phyloP scores from a whole-genome alignment of 2,113 vertebrate genomes.

The Rattus rattus region DNA sequence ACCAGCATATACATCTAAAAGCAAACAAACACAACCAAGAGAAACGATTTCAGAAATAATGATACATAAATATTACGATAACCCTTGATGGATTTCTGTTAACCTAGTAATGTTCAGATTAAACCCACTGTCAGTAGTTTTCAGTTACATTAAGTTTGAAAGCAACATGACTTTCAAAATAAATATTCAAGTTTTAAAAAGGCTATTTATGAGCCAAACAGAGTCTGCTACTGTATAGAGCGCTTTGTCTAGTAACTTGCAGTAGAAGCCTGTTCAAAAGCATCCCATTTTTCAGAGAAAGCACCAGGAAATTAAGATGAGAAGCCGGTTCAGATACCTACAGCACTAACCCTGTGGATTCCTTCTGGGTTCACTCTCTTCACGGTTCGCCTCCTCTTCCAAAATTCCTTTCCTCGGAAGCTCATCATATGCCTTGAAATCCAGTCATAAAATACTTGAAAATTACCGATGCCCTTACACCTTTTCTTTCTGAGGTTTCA shows the following conservation, averaged over 20 bases:
- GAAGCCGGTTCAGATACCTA: conserved; percentile 88
- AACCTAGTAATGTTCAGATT: not conserved
- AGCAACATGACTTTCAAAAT: not conserved
- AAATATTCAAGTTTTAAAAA: not conserved
- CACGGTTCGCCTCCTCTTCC: conserved; percentile 90
- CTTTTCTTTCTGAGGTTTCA: conserved; percentile 74
- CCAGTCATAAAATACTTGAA: conserved; percentile 68
- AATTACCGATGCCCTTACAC: conserved; percentile 63
- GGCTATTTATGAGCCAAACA: not conserved
- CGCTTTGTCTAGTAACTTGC: not conserved
- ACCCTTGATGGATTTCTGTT: not conserved
- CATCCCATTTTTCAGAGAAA: not conserved
- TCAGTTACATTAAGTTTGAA: not conserved
- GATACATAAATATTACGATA: not conserved
- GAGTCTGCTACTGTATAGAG: not conserved
- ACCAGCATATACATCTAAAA: not conserved
- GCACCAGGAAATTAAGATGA: conserved; percentile 12
- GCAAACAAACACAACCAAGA: not conserved
- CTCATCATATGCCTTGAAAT: conserved; percentile 89
- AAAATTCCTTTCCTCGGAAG: conserved; percentile 91
- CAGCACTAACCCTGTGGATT: conserved; percentile 91
- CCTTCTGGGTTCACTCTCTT: conserved; percentile 88
- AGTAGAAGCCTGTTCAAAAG: not conserved
- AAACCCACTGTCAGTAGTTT: not conserved
- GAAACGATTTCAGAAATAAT: not conserved